Percentiles rank a stretch among this genome's conserved stretches.
These are phyloP conservation scores for Lates japonicus DNA, from an alignment of 2,797 vertebrate species.

Conservation along the genomic window DNA sequence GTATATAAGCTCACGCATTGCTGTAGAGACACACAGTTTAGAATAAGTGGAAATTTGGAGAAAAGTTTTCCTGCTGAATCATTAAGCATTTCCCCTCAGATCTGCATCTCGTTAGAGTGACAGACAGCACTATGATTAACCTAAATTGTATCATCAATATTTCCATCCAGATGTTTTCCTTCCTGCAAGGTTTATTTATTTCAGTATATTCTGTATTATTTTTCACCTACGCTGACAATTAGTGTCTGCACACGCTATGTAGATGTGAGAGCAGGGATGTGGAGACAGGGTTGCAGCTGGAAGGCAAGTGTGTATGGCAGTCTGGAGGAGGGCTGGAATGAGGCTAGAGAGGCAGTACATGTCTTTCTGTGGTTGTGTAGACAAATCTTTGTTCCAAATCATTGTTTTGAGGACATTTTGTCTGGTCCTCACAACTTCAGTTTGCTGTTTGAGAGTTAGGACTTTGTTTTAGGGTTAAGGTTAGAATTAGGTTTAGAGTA, in stretches of 20 bases:
- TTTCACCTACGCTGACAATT: constrained; percentile 32
- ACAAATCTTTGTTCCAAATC: not conserved
- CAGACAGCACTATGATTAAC: constrained; percentile 34
- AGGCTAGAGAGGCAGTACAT: constrained; percentile 10
- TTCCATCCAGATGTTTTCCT: constrained; percentile 42
- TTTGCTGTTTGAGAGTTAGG: not conserved
- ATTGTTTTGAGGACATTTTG: not conserved
- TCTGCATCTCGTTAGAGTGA: constrained; percentile 48
- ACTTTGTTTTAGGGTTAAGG: not conserved
- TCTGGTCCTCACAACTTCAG: not conserved
- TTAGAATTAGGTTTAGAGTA: not conserved
- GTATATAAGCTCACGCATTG: not conserved
- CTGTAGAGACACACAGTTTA: not conserved
- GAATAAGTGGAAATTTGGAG: constrained; percentile 23
- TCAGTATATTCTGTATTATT: constrained; percentile 7
- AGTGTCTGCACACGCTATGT: constrained; percentile 22
- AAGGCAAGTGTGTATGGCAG: constrained; percentile 33
- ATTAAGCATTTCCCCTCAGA: constrained; percentile 22
- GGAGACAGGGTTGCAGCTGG: constrained; percentile 43
- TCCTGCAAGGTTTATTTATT: constrained; percentile 41
- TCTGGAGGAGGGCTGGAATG: constrained; percentile 32
- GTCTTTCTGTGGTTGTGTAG: not conserved
- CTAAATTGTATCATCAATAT: constrained; percentile 28
- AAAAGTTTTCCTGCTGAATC: constrained; percentile 22
- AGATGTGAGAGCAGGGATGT: constrained; percentile 43